These are phyloP conservation scores for Centropristis striata DNA, from an alignment of 2,113 vertebrate species.

Conservation along the genomic window DNA sequence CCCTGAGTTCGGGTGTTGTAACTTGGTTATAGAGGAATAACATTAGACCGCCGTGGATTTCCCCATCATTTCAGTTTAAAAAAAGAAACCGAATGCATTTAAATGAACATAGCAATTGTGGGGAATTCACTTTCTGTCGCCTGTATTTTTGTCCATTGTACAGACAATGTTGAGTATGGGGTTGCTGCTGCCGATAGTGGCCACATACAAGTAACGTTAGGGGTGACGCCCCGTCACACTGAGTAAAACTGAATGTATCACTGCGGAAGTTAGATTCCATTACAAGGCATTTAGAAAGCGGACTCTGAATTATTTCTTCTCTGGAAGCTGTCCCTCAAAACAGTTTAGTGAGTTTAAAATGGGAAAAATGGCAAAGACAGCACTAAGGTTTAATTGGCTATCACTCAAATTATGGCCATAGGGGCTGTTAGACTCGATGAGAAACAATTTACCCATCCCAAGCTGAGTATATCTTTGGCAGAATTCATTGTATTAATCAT, in stretches of 20 bases:
- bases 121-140: neutral
- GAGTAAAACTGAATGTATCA: conserved; percentile 70
- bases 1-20: conserved; percentile 50
- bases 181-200: conserved; percentile 49
- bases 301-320: conserved; percentile 3
- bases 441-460: neutral
- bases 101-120: neutral
- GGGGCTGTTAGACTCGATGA: neutral
- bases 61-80: neutral
- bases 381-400: neutral
- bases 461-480: neutral
- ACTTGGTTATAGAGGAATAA: conserved; percentile 43
- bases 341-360: neutral
- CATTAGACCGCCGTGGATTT: neutral
- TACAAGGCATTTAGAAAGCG: conserved; percentile 57
- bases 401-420: neutral
- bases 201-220: conserved; percentile 58
- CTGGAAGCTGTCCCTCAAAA: neutral
- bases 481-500: neutral
- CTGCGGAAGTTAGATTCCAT: conserved; percentile 86
- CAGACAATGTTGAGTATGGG: conserved; percentile 22
- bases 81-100: conserved; percentile 30
- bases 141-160: neutral
- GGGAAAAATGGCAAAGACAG: neutral
- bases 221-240: conserved; percentile 86